Conservation (phyloP, 2,888 invertebrate species). For the Pantelozetes paolii region DNA sequence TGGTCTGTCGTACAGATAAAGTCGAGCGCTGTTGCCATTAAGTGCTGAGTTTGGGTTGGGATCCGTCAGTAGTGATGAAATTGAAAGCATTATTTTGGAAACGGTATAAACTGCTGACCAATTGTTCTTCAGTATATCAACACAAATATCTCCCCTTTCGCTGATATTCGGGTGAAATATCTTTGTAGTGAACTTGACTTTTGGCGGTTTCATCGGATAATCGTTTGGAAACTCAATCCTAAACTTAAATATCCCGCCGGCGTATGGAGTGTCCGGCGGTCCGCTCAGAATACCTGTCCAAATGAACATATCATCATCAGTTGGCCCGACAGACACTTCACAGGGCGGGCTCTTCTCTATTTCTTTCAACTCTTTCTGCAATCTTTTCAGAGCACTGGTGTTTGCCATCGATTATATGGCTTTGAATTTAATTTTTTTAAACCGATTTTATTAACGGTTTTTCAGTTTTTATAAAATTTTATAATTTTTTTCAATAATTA, state of each 20-base stretch:
- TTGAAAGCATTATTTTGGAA: not conserved
- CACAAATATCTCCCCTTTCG: not conserved
- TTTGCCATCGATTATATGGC: too few species aligned
- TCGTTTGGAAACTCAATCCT: not conserved
- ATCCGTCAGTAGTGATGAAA: slow-evolving; percentile 16
- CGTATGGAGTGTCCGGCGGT: not conserved
- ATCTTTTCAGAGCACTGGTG: slow-evolving; percentile 59
- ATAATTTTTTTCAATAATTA: too few species aligned
- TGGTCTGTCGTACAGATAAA: not conserved
- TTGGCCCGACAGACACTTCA: not conserved
- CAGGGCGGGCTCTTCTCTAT: not conserved
- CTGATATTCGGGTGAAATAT: slow-evolving; percentile 17
- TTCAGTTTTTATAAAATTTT: too few species aligned
- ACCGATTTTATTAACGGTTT: too few species aligned
- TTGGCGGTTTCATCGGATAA: slow-evolving; percentile 11
- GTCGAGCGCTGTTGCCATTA: not conserved
- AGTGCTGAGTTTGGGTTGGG: slow-evolving; percentile 1
- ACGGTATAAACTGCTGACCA: not conserved
- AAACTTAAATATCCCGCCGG: slow-evolving; percentile 8
- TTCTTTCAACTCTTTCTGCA: not conserved
- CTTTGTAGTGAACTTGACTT: not conserved
- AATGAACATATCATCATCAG: not conserved
- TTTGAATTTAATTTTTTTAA: too few species aligned
- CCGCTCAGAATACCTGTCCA: slow-evolving; percentile 5
- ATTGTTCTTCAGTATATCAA: not conserved